Base-by-base conservation (phyloP, 2,113 vertebrate genomes). In the Crotalus helleri region DNA sequence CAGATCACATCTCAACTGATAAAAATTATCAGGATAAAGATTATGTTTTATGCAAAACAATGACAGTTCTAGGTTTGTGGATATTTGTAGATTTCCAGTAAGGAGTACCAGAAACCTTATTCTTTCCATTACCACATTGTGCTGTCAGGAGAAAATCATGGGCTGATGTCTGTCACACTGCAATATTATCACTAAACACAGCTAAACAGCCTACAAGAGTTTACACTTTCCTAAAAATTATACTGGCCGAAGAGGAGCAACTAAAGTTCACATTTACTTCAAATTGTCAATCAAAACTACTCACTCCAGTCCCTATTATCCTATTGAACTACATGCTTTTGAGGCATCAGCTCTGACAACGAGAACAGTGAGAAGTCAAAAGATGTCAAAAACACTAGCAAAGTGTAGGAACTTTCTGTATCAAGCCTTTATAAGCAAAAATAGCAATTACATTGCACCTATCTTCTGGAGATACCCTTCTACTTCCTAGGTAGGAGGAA, bases 401-500 rank as follows among this genome's bases (percentile, higher is more conserved):
- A 81, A 81, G n/a, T 44, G 17, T 9, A 44, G 19, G 74, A 81
- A 44, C 74, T 21, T 81, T 81, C 74, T 44, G 17, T 44, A 81
- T 44, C 74, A 81, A 81, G 17, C 33, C 17, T 81, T 81, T 81
- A 81, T 81, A 33, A 86, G 23, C 5, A 86, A 49, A 46, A 86
- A 44, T 26, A 86, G 24, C 85, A 86, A 51, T 49, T 49, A 86
- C 44, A 86, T 1, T 39, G 91, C 17, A 57, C 85, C 13, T 57
- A 57, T 74, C 13, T 57, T 61, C 69, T 81, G 29, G 46, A 92
- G 0, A 46, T 0, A 69, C 61, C 17, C 6, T 89, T 89, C 44
- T 58, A 87, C 59, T 93, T 94, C 94, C 54, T 93, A 94, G 91
- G 39, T 39, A 39, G 39, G 39, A 39, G 39, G 39, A 39, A 39